Conservation (phyloP, 92 coral and sea anemone genomes). For the Meandrina meandrites region DNA sequence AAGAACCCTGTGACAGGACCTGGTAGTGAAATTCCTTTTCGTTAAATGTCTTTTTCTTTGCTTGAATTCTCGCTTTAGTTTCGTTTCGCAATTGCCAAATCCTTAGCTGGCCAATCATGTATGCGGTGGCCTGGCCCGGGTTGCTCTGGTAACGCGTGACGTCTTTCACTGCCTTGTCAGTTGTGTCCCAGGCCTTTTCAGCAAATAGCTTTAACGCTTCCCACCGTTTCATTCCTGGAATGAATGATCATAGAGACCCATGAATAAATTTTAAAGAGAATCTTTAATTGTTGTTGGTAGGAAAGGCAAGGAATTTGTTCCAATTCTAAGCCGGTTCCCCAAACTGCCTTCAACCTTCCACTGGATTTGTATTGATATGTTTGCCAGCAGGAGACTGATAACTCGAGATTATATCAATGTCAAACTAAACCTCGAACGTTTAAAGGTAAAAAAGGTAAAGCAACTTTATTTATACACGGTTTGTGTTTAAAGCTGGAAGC, state of each 20-base stretch:
- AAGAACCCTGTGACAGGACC: conserved; percentile 53
- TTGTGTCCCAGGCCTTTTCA: conserved; percentile 63
- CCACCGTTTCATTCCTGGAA: conserved; percentile 57
- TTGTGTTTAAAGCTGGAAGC: no score
- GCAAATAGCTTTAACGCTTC: conserved; percentile 53
- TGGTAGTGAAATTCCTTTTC: conserved; percentile 74
- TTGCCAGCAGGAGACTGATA: no score
- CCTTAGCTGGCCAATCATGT: conserved; percentile 67
- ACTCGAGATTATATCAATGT: no score
- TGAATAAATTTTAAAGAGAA: background rate
- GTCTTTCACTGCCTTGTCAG: conserved; percentile 67
- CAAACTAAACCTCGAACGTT: no score
- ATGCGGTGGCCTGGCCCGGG: conserved; percentile 77
- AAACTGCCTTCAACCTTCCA: background rate
- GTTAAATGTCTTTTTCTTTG: conserved; percentile 52
- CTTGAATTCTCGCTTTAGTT: conserved; percentile 33
- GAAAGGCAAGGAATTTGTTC: background rate
- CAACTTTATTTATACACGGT: no score
- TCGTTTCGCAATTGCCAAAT: conserved; percentile 56
- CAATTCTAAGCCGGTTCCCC: background rate
- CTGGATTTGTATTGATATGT: no score
- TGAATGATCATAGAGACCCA: background rate
- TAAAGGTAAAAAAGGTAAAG: no score
- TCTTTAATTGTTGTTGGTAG: background rate
- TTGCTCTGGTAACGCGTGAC: conserved; percentile 68